Evolutionary conservation across 2,113 vertebrate species (phyloP).

Genomic region (Tachuris rubrigastra): DNA sequence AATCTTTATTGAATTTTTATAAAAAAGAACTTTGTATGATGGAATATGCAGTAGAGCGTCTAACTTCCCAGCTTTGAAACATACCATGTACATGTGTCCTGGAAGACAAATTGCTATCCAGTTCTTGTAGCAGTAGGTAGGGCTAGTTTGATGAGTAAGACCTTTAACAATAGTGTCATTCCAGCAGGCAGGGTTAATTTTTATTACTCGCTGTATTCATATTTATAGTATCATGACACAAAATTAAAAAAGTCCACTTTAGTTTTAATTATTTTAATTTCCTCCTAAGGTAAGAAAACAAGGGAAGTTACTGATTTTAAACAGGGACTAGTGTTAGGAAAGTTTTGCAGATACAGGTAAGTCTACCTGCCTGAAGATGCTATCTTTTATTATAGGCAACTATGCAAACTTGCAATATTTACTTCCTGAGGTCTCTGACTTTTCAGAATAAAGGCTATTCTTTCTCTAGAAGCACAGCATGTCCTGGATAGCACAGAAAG

Average conservation of each 20-base stretch:
- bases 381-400: neutral
- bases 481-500: neutral
- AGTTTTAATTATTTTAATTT: neutral
- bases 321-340: neutral
- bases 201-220: neutral
- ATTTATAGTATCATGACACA: neutral
- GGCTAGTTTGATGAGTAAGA: neutral
- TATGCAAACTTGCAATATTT: neutral
- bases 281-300: neutral
- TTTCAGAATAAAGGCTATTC: neutral
- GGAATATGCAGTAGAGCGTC: neutral
- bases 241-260: neutral
- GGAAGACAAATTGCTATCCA: neutral
- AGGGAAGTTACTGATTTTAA: neutral
- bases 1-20: neutral
- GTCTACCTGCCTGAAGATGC: neutral
- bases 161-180: neutral
- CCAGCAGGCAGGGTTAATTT: neutral
- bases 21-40: neutral
- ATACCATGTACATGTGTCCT: neutral
- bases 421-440: neutral
- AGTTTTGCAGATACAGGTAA: neutral
- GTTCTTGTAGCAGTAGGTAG: neutral
- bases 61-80: neutral
- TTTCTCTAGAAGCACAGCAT: neutral